phyloP scores from a whole-genome alignment of 2,888 invertebrate genomes.

The Dynastes maya region DNA sequence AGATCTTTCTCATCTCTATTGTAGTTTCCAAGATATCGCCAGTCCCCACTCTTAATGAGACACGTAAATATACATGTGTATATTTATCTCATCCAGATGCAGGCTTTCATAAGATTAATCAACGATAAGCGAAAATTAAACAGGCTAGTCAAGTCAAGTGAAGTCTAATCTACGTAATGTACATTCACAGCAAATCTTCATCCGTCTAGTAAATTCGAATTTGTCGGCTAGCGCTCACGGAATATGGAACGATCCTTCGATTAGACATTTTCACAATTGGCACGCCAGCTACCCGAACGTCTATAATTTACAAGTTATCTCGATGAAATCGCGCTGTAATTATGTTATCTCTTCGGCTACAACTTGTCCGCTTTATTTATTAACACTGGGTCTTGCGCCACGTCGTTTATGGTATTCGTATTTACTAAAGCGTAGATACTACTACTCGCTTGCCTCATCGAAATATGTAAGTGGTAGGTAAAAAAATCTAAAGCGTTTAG shows the following conservation, averaged over 20 bases:
- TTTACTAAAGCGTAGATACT: constrained; percentile 5
- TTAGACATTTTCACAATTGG: constrained; percentile 35
- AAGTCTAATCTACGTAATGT: too few species aligned
- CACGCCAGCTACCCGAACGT: constrained; percentile 1
- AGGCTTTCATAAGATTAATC: constrained; percentile 9
- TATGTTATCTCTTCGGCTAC: constrained; percentile 31
- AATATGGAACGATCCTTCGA: constrained; percentile 30
- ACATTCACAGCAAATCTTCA: background rate
- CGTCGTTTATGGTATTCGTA: constrained; percentile 22
- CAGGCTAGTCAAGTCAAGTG: background rate
- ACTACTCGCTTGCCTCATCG: background rate
- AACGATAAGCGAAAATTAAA: constrained; percentile 4
- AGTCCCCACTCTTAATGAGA: background rate
- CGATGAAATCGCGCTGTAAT: constrained; percentile 37
- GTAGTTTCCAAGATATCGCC: background rate
- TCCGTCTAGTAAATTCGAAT: constrained; percentile 19
- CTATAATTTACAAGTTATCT: constrained; percentile 37
- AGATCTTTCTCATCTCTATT: too few species aligned
- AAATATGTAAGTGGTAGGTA: background rate
- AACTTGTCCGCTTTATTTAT: constrained; percentile 40
- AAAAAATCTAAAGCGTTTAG: constrained; percentile 14
- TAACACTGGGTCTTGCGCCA: constrained; percentile 29
- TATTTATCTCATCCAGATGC: background rate
- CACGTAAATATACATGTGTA: background rate
- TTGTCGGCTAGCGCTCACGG: constrained; percentile 23